A percentile compares a stretch with the other conserved stretches of the same genome.
phyloP scores from a whole-genome alignment of 1,140 invertebrate genomes.

The Papilio dardanus region DNA sequence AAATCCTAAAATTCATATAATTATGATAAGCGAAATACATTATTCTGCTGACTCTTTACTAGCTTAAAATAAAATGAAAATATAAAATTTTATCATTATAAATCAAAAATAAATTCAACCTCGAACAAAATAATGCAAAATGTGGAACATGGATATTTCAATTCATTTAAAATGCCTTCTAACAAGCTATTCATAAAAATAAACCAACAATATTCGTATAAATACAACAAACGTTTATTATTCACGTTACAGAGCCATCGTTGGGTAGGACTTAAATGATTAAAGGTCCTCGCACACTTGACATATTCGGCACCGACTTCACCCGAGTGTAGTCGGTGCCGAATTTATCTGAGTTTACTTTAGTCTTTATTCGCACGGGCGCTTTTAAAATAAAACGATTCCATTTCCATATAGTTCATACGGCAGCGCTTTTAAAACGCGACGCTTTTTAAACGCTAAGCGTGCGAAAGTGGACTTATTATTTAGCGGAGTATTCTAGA shows the following conservation, averaged over 20 bases:
- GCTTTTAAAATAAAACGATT: no score
- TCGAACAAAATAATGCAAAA: not conserved
- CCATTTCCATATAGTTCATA: no score
- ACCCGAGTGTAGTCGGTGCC: not conserved
- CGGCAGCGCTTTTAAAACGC: no score
- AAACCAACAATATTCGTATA: conserved; percentile 50
- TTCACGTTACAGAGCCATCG: conserved; percentile 58
- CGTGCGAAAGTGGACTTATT: no score
- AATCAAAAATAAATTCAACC: not conserved
- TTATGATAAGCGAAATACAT: not conserved
- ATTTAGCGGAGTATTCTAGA: conserved; percentile 82
- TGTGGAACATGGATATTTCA: not conserved
- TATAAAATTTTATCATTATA: not conserved
- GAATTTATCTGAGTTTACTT: not conserved
- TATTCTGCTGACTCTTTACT: not conserved
- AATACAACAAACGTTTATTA: conserved; percentile 75
- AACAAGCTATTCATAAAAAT: conserved; percentile 31
- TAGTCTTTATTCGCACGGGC: no score
- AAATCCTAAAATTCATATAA: not conserved
- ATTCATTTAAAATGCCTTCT: not conserved
- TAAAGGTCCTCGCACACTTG: not conserved
- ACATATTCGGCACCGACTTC: not conserved
- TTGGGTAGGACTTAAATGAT: conserved; percentile 49
- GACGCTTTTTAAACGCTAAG: no score
- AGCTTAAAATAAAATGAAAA: not conserved